Percentiles rank a stretch among this genome's conserved stretches.
phyloP scores from a whole-genome alignment of 2,113 vertebrate genomes.

The Arizona elegans region DNA sequence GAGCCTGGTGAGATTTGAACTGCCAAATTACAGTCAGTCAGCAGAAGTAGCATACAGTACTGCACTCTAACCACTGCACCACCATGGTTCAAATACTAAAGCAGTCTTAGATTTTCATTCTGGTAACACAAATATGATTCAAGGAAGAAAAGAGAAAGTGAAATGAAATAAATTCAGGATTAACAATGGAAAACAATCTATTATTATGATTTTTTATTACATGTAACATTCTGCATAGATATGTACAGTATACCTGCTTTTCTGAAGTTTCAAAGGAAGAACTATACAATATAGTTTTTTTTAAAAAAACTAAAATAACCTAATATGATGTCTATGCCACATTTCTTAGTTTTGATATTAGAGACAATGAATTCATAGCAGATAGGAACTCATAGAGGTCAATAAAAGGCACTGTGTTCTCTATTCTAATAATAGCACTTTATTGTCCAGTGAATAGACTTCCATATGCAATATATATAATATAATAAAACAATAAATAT shows the following conservation, averaged over 20 bases:
- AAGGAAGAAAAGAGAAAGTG: constrained; percentile 42
- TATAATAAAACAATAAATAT: not conserved
- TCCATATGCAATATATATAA: not conserved
- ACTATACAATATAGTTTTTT: not conserved
- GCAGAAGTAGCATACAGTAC: no score
- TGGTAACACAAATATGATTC: constrained; percentile 1
- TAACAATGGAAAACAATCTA: constrained; percentile 37
- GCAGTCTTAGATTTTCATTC: constrained; percentile 29
- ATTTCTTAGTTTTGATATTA: not conserved
- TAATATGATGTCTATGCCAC: not conserved
- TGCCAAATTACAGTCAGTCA: no score
- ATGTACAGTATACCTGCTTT: not conserved
- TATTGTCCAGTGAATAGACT: not conserved
- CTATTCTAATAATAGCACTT: not conserved
- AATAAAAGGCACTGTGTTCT: not conserved
- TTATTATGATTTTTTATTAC: constrained; percentile 27
- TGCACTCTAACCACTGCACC: no score
- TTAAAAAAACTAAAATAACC: not conserved
- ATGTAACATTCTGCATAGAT: not conserved
- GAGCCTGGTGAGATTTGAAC: no score
- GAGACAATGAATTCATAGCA: not conserved
- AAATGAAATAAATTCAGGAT: constrained; percentile 38
- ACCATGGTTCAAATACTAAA: constrained; percentile 6
- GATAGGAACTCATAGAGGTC: not conserved
- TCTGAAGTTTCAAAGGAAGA: not conserved